Base-by-base conservation (phyloP, 2,888 invertebrate species). In the Sphaerophoria rueppellii region DNA sequence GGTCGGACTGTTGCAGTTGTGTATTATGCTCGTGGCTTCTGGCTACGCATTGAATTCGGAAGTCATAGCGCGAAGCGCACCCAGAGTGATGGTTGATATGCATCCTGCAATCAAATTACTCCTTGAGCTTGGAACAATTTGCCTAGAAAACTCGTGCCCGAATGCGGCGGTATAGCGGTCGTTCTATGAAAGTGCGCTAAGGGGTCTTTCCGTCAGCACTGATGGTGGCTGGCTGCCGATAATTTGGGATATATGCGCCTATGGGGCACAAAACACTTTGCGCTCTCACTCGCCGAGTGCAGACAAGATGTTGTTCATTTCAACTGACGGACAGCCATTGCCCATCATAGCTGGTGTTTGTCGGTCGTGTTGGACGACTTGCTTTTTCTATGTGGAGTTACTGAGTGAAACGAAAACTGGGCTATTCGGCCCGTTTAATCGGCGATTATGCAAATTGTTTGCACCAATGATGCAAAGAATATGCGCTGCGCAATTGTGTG, bases 401-500 rank as follows among this genome's bases (percentile, higher is more conserved):
- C 34, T 12, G 50, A 71, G 67, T 72, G 76, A 73, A 54, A 46
- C 57, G 50, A 73, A 85, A 85, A 81, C 85, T 85, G 77, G 85
- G 85, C 85, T 85, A 81, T 77, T 63, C 81, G 76, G 76, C 63
- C 81, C 81, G 81, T 76, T 85, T 85, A 81, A 85, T 76, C 69
- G 85, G 70, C 81, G 85, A 85, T 85, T 85, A 85, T 85, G 85
- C 65, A 85, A 85, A 85, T 85, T 80, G 81, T 80, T 85, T 85
- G 72, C 80, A 69, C 76, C 85, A 81, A 81, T 81, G 85, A 81
- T 77, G 85, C 73, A 73, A 61, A 57, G 72, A 81, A 81, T 81
- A 37, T 46, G 37, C n/a, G 43, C 63, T 57, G n/a, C 52, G 65
- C 43, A 43, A 9, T 24, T 24, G 1, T 2, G 1, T 9, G 52